Evolutionary conservation across 2,888 invertebrate genomes (phyloP).

Genomic region (Apantesis nais): DNA sequence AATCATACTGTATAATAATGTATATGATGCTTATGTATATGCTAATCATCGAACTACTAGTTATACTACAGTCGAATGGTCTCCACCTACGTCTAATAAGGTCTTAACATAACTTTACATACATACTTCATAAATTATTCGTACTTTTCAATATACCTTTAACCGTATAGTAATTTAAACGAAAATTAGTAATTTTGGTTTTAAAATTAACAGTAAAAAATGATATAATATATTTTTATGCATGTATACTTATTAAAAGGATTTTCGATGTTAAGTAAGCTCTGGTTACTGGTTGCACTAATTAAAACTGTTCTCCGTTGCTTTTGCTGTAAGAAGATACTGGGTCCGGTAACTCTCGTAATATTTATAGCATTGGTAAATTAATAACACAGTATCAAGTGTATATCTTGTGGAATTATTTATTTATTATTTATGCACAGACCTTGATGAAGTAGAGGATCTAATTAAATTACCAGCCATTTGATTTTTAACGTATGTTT

Average conservation of each 20-base stretch:
- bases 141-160: neutral
- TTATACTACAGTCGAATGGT: neutral
- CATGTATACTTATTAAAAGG: slow-evolving; percentile 1
- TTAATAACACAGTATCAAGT: slow-evolving; percentile 30
- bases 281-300: slow-evolving; percentile 43
- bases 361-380: slow-evolving; percentile 54
- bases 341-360: slow-evolving; percentile 33
- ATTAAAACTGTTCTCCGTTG: slow-evolving; percentile 50
- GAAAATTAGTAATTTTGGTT: neutral
- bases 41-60: too few species aligned
- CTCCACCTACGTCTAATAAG: neutral
- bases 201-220: neutral
- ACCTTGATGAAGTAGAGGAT: too few species aligned
- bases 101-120: neutral
- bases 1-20: too few species aligned
- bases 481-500: too few species aligned
- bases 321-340: slow-evolving; percentile 54
- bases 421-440: too few species aligned
- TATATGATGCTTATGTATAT: too few species aligned
- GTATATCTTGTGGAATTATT: slow-evolving; percentile 18
- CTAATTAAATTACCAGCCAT: too few species aligned
- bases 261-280: slow-evolving; percentile 20
- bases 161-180: neutral
- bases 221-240: neutral
- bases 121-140: neutral